These are phyloP conservation scores for Nomada ruficornis DNA, from an alignment of 2,888 invertebrate genomes.

Conservation along the genomic window DNA sequence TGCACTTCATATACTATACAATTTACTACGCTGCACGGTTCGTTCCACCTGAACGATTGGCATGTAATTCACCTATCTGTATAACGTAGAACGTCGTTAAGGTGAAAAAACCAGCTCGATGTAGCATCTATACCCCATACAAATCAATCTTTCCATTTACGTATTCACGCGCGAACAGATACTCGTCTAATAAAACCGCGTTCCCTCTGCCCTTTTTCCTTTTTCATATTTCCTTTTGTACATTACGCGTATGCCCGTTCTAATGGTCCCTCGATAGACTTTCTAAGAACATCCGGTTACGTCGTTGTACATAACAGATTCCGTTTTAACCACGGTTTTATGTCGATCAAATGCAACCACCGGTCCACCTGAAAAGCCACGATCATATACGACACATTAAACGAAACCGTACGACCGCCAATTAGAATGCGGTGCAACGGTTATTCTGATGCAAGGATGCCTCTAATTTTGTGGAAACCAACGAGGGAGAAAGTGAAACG, in stretches of 20 bases:
- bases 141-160: slow-evolving; percentile 8
- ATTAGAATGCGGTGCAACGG: slow-evolving; percentile 4
- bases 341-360: background rate
- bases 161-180: background rate
- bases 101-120: slow-evolving; percentile 23
- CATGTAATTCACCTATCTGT: slow-evolving; percentile 37
- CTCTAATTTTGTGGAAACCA: slow-evolving; percentile 66
- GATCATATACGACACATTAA: slow-evolving; percentile 19
- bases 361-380: background rate
- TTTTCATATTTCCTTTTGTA: slow-evolving; percentile 13
- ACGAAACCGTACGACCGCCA: background rate
- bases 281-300: slow-evolving; percentile 28
- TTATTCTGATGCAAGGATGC: slow-evolving; percentile 19
- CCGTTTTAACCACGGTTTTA: background rate
- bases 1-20: background rate
- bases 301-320: slow-evolving; percentile 7
- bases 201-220: background rate
- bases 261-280: background rate
- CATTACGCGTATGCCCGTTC: background rate
- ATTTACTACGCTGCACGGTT: slow-evolving; percentile 40
- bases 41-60: slow-evolving; percentile 40
- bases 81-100: slow-evolving; percentile 18
- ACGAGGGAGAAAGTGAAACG: slow-evolving; percentile 80
- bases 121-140: background rate
- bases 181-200: background rate